Base-by-base conservation (phyloP, 2,113 vertebrate species). In the Eurypyga helias region DNA sequence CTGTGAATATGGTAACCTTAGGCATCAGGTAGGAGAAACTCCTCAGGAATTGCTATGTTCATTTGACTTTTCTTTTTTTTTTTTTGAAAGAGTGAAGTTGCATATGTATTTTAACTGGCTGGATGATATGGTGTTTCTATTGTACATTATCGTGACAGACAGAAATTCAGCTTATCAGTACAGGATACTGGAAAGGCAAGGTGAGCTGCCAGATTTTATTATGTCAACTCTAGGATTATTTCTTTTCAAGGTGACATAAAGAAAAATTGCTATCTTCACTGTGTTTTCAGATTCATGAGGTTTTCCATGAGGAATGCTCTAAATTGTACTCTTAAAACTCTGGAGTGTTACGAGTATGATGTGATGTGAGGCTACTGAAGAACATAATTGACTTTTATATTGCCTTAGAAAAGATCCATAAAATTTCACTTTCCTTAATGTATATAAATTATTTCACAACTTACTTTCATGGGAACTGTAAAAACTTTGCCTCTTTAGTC, bases 271-370 rank as follows among this genome's bases (percentile, higher is more conserved):
- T 61, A 3, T 69, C 26, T 73, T 26, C 9, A 24, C 33, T 16
- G 3, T 28, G 38, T 81, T 77, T 96, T 94, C 4, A 24, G 41
- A 55, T 69, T 51, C 19, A 13, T 26, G 34, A 60, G 14, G 5
- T 67, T 92, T 90, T 48, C 52, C 28, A 33, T 21, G 34, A 69
- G 7, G 31, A 54, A 9, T 6, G 4, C n/a, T 62, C 45, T 70
- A 28, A 41, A 58, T 70, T 70, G 41, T 31, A 70, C 11, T 29
- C 75, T 13, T 45, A 54, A 72, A 49, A n/a, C 12, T 17, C 36
- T 60, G 25, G 25, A 57, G 49, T 17, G 13, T 0, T 1, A 16
- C 26, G 7, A 31, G 11, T 70, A 11, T 1, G 0, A 67, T 49
- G 7, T 58, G 62, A 28, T 0, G 0, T 64, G 54, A 70, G 7